Evolutionary conservation across 2,888 invertebrate species (phyloP), one percentile per base, ranked within the genome.

Genomic region (Meteorus cinctellus): DNA sequence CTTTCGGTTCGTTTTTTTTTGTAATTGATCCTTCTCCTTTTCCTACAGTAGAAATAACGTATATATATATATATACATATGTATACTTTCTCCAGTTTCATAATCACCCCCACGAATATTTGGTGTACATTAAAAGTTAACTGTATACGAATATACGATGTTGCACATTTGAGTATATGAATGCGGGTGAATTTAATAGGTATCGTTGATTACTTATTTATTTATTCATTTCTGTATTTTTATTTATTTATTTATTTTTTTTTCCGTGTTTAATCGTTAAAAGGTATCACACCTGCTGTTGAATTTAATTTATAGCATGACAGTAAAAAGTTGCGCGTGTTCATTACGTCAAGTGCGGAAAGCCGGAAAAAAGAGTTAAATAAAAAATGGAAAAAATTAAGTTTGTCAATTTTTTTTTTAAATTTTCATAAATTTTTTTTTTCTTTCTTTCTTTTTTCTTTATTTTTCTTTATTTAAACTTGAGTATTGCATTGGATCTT

Each of bases 81-180:
- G 19, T 19, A 55, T 55, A 55, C 55, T 55, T 55, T 55, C 55
- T 19, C 55, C 55, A 55, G 55, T 55, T 55, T 55, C 55, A 55
- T 55, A 55, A 55, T 55, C 19, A 55, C n/a, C 19, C 55, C 55
- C 24, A 55, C 19, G 55, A 55, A 55, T 55, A 19, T 55, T 55
- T 19, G 19, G 19, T 19, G 19, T 4, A 19, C 55, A 55, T 55
- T 55, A 55, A 55, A 55, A 8, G 8, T 55, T 55, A 19, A 55
- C n/a, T 48, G n/a, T 55, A 55, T 24, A 55, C n/a, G 19, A n/a
- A 4, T 19, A 55, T 55, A 19, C 55, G n/a, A n/a, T 8, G 19
- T 19, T 19, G n/a, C 55, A 55, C 55, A 55, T 55, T 55, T 5
- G 19, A 55, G 19, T 19, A 4, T 19, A 55, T 19, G 24, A 55